Percentiles rank a stretch among this genome's conserved stretches.
These are phyloP conservation scores for Eulemur macaco DNA, from an alignment of 2,113 vertebrate genomes.

Conservation along the genomic window DNA sequence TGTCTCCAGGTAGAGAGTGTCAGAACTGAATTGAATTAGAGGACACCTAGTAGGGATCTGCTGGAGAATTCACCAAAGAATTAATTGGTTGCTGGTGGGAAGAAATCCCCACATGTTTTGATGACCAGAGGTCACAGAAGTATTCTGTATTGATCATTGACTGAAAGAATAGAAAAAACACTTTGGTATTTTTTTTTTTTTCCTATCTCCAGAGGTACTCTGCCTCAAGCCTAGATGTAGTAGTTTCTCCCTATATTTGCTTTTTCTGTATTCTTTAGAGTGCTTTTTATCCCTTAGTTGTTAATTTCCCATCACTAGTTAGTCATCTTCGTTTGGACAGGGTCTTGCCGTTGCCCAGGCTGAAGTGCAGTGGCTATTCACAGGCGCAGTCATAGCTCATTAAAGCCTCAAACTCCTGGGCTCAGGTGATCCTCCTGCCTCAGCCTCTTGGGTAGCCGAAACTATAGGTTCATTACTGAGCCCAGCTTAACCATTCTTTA, in stretches of 20 bases:
- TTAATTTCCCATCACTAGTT: background rate
- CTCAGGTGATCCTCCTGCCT: too few relatives aligned
- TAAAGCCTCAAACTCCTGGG: too few relatives aligned
- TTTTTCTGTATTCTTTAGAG: background rate
- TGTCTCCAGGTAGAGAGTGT: background rate
- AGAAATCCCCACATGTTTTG: background rate
- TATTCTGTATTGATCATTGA: background rate
- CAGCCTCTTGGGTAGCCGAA: too few relatives aligned
- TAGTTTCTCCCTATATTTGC: background rate
- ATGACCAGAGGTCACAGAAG: background rate
- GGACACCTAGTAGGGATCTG: background rate
- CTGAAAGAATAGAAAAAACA: background rate
- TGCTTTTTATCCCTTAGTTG: background rate
- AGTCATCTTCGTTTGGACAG: background rate
- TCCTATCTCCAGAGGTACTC: background rate
- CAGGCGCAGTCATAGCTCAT: too few relatives aligned
- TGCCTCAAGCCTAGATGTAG: background rate
- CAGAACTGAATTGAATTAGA: background rate
- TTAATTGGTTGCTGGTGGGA: background rate
- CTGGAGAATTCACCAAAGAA: background rate
- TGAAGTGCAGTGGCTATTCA: too few relatives aligned
- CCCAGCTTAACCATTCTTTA: background rate
- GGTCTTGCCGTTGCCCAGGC: too few relatives aligned
- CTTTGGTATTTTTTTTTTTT: background rate
- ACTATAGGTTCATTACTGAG: too few relatives aligned